Evolutionary conservation across 2,797 vertebrate species (phyloP).

Genomic region (Tinamus major): DNA sequence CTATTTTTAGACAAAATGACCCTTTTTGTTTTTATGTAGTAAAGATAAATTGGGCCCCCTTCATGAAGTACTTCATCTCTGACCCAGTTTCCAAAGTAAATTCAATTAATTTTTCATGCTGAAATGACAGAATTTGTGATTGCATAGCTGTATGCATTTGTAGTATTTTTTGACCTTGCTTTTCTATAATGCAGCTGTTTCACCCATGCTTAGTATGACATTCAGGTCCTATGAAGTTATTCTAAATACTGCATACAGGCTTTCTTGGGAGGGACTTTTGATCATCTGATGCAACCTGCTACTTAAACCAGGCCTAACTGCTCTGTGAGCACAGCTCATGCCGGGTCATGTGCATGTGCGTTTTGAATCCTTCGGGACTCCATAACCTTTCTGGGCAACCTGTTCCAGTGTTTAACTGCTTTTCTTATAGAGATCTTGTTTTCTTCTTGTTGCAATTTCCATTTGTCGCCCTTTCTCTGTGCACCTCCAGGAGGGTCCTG

Average conservation of each 20-base stretch:
- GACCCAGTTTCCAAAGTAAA: conserved; percentile 54
- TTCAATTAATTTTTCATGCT: conserved; percentile 60
- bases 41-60: not conserved
- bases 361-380: not conserved
- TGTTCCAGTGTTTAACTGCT: not conserved
- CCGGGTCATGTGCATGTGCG: not conserved
- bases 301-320: not conserved
- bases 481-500: not conserved
- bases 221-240: not conserved
- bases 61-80: not conserved
- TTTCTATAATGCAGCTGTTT: not conserved
- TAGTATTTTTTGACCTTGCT: conserved; percentile 10
- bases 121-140: conserved; percentile 20
- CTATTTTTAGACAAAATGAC: not conserved
- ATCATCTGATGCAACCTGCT: not conserved
- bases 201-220: not conserved
- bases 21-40: not conserved
- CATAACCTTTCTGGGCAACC: not conserved
- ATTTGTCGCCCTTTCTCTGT: not conserved
- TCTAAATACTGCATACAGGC: not conserved
- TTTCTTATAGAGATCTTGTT: not conserved
- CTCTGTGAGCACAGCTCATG: not conserved
- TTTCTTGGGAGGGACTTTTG: not conserved
- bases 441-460: not conserved
- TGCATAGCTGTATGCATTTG: not conserved